Base-by-base conservation (phyloP, 2,888 invertebrate species). In the Hyalella azteca region DNA sequence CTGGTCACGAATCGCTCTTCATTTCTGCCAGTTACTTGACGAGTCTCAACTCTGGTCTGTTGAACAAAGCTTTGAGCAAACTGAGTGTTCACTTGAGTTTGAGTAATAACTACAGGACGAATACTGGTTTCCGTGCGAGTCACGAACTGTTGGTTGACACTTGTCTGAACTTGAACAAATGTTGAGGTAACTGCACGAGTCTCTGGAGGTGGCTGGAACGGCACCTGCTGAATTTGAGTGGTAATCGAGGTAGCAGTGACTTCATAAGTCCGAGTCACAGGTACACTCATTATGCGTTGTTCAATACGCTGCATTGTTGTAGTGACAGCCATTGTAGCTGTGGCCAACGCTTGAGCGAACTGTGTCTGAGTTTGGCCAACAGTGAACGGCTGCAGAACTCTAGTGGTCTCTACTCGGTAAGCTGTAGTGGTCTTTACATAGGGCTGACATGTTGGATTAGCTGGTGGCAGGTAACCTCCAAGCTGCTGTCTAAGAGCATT, bases 261-360 rank as follows among this genome's bases (percentile, higher is more conserved):
- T 45, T 79, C 79, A 45, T 78, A 84, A 15, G 82, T 82, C 54
- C 79, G 49, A 29, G 82, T 84, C 13, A 84, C 79, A 26, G 84
- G 84, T 13, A 84, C 78, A 41, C 76, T 36, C 11, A 84, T 79
- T 50, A 79, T 81, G 32, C 79, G 81, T 36, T 36, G 48, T 45
- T 81, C 81, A 32, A 78, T 78, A n/a, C 78, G 80, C 41, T 75
- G 79, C 82, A 82, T 82, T 22, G 80, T 80, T 32, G 82, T 80
- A 2, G 82, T 82, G 29, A 82, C 79, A 39, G 81, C 82, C 81
- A 79, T 79, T 3, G 80, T 80, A 32, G 73, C 81, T 39, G 82
- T 83, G 7, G 79, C 82, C 3, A 83, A 29, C 4, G 82, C 82
- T 59, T 79, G 78, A 15, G 82, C 82, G 13, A 75, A 39, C 32